A percentile compares a stretch with the other conserved stretches of the same genome.
Evolutionary conservation across 2,797 vertebrate species (phyloP).

Genomic region (Sebastes matsubarae): DNA sequence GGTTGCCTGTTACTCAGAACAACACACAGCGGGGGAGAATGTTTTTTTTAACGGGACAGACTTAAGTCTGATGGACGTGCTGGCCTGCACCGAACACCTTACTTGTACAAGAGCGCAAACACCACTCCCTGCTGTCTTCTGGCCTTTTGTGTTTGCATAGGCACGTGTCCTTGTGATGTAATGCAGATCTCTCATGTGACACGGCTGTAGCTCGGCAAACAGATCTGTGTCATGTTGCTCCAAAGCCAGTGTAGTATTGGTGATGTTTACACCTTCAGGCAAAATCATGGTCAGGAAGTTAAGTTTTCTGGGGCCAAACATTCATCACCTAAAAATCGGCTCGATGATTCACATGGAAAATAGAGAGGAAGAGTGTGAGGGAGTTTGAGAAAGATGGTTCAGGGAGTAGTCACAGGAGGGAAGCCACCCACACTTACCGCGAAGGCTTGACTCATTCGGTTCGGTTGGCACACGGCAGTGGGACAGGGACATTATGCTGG

Average conservation of each 20-base stretch:
- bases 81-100: conserved; percentile 24
- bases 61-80: conserved; percentile 16
- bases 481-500: conserved; percentile 41
- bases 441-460: conserved; percentile 74
- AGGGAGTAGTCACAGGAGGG: conserved; percentile 71
- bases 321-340: conserved; percentile 26
- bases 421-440: conserved; percentile 76
- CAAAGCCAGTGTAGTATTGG: conserved; percentile 48
- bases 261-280: conserved; percentile 34
- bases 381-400: conserved; percentile 64
- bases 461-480: conserved; percentile 59
- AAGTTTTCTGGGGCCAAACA: conserved; percentile 36
- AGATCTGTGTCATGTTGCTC: conserved; percentile 33
- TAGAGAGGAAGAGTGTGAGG: conserved; percentile 34
- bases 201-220: conserved; percentile 25
- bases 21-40: conserved; percentile 12
- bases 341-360: conserved; percentile 63
- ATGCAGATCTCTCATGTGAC: conserved; percentile 50
- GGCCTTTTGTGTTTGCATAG: conserved; percentile 57
- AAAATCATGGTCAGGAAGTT: conserved; percentile 32
- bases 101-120: conserved; percentile 38
- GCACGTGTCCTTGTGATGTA: conserved; percentile 51
- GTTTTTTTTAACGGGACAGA: conserved; percentile 23
- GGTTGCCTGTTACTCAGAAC: conserved; percentile 31
- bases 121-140: conserved; percentile 58